Evolutionary conservation across 1,140 invertebrate genomes (phyloP), one percentile per base, ranked within the genome.

Genomic region (Linepithema humile): DNA sequence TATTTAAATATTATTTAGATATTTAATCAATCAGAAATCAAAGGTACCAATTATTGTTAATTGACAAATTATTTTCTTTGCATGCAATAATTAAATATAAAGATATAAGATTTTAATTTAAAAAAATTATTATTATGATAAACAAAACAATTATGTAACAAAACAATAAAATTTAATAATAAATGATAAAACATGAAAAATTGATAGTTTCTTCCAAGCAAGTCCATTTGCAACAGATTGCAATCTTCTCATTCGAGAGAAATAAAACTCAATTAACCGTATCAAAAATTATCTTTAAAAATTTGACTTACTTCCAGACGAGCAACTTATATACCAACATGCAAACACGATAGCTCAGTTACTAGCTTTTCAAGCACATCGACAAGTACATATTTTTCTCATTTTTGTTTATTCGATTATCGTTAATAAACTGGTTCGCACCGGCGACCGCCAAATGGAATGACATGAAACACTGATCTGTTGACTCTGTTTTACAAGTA

Each of bases 401-500:
- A 7, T 20, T 17, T 10, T 7, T 10, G 4, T 65, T 29, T 38
- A 55, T 55, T 78, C 59, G 4, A 6, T 77, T 77, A 65, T 77
- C 74, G 17, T 53, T 78, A 77, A 77, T 50, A 26, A 65, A 78
- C 35, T 67, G 45, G 60, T 78, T 78, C 74, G 32, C 60, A 45
- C 17, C 38, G 9, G 20, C 38, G 38, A 43, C 20, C n/a, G 43
- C 43, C 57, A 48, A 75, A 23, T 65, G 57, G 73, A 45, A 64
- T 48, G 57, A 75, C 74, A 60, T 26, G 72, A 29, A 74, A 77
- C 74, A 69, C 35, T 55, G 75, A 78, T 48, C 75, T 32, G 23
- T 55, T 40, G 35, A 67, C 48, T 55, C 60, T 67, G 48, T 78
- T 78, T 75, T 29, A 32, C 62, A 6, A 10, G 20, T 9, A 40